Evolutionary conservation across 2,797 vertebrate species (phyloP).

Genomic region (Falco rusticolus): DNA sequence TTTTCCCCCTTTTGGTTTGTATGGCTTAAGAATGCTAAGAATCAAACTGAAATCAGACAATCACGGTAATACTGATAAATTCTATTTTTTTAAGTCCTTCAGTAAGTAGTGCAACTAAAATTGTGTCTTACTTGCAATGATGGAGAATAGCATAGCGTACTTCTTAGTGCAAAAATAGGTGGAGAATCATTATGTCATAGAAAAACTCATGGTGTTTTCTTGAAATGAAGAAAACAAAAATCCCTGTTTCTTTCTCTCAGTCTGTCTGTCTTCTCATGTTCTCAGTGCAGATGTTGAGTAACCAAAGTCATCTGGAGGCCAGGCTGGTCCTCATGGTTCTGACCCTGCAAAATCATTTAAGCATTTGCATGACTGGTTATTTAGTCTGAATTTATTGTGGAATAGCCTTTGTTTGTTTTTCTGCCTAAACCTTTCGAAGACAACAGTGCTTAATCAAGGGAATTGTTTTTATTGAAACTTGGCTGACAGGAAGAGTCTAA

Average conservation of each 20-base stretch:
- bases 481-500: background rate
- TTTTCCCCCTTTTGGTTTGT: background rate
- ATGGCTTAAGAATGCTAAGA: background rate
- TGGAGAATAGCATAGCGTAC: rapidly evolving
- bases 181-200: background rate
- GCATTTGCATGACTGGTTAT: background rate
- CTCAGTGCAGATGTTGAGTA: background rate
- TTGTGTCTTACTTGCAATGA: background rate
- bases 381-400: background rate
- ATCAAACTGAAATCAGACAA: background rate
- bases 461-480: background rate
- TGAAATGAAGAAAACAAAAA: background rate
- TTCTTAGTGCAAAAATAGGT: background rate
- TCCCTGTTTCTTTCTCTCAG: background rate
- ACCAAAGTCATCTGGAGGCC: background rate
- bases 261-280: background rate
- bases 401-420: background rate
- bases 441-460: background rate
- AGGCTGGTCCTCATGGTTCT: background rate
- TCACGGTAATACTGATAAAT: background rate
- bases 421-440: background rate
- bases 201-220: background rate
- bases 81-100: background rate
- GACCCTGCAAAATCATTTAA: background rate
- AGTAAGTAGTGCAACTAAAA: background rate